phyloP scores from a whole-genome alignment of 2,888 invertebrate species.

The Idaea straminata region DNA sequence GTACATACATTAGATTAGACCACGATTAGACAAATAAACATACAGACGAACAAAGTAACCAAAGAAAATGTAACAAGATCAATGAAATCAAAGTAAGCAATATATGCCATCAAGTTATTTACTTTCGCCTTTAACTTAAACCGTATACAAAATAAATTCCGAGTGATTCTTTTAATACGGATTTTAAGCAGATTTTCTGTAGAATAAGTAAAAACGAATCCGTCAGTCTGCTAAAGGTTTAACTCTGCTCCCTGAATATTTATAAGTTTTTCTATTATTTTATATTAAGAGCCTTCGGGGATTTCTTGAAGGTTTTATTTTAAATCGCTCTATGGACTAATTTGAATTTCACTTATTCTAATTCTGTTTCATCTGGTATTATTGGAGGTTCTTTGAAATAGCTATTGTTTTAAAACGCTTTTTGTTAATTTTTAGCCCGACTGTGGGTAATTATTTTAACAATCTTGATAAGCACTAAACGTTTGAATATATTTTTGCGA shows the following conservation, averaged over 20 bases:
- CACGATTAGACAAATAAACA: too few species aligned
- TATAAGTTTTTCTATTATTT: conserved; percentile 79
- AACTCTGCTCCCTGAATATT: conserved; percentile 72
- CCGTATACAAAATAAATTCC: conserved; percentile 70
- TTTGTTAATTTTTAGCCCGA: neutral
- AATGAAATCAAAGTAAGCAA: too few species aligned
- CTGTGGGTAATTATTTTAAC: neutral
- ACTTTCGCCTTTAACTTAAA: conserved; percentile 31
- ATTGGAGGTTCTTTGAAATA: neutral
- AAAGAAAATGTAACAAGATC: too few species aligned
- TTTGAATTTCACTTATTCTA: conserved; percentile 50
- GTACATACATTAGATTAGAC: too few species aligned
- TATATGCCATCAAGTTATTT: conserved; percentile 4
- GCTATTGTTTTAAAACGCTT: neutral
- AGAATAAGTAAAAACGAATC: conserved; percentile 79
- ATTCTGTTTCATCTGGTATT: conserved; percentile 18
- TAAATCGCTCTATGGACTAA: conserved; percentile 60
- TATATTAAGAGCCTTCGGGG: conserved; percentile 64
- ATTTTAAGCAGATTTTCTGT: conserved; percentile 80
- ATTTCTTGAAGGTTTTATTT: conserved; percentile 49
- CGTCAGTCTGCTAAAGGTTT: conserved; percentile 76
- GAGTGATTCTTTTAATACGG: conserved; percentile 80
- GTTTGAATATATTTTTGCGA: too few species aligned
- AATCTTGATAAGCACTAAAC: too few species aligned
- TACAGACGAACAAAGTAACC: too few species aligned